phyloP scores from a whole-genome alignment of 2,888 invertebrate genomes.

The Taenaris catops region DNA sequence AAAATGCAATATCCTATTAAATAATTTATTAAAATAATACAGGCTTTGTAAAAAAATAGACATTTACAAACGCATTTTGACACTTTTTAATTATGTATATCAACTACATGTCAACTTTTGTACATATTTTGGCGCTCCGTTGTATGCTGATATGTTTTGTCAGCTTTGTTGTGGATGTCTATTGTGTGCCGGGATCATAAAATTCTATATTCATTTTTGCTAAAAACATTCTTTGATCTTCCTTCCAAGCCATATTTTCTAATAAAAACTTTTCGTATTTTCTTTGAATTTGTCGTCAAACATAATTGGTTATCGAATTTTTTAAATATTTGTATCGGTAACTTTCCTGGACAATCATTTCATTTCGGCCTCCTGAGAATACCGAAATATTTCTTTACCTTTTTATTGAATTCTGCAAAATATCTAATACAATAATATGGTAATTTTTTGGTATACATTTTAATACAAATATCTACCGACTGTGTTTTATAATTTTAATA shows the following conservation, averaged over 20 bases:
- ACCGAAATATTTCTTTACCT: not conserved
- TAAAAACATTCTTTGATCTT: constrained; percentile 9
- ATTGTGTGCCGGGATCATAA: constrained; percentile 8
- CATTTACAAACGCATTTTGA: too few relatives aligned
- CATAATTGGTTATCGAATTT: not conserved
- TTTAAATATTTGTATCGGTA: not conserved
- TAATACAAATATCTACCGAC: too few relatives aligned
- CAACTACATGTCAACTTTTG: too few relatives aligned
- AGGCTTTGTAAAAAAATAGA: too few relatives aligned
- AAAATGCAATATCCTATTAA: too few relatives aligned
- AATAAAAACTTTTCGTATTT: not conserved
- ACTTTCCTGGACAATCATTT: constrained; percentile 1
- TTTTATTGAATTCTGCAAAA: not conserved
- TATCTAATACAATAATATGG: not conserved
- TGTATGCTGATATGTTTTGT: constrained; percentile 5
- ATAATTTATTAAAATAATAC: too few relatives aligned
- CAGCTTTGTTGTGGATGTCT: constrained; percentile 12
- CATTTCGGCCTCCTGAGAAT: not conserved
- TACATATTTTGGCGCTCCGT: too few relatives aligned
- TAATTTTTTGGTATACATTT: not conserved
- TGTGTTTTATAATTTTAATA: too few relatives aligned
- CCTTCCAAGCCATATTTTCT: not conserved
- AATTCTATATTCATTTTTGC: constrained; percentile 7
- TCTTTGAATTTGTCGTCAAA: not conserved
- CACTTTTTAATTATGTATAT: too few relatives aligned